Percentiles rank a stretch among this genome's conserved stretches.
Evolutionary conservation across 2,113 vertebrate species (phyloP).

Genomic region (Pseudorectes ferrugineus): DNA sequence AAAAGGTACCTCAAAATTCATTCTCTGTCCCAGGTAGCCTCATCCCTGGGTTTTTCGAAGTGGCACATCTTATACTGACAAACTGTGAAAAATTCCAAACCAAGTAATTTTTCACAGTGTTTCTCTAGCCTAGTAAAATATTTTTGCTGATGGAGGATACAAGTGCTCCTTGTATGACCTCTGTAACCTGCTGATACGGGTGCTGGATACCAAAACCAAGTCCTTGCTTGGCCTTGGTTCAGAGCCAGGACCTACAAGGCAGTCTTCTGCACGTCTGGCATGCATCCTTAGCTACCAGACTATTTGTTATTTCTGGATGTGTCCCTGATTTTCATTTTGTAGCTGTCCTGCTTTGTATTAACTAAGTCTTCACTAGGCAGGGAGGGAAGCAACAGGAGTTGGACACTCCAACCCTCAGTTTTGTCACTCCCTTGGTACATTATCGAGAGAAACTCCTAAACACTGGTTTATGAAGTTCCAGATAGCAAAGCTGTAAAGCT

Average conservation of each 20-base stretch:
- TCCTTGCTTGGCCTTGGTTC: constrained; percentile 47
- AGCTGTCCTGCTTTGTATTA: constrained; percentile 55
- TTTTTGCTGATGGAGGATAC: background rate
- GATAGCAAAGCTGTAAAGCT: constrained; percentile 11
- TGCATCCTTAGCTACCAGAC: constrained; percentile 51
- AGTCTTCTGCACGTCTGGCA: constrained; percentile 38
- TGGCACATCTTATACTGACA: background rate
- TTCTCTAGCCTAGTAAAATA: background rate
- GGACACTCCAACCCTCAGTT: background rate
- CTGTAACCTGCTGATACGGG: background rate
- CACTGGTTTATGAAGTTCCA: background rate
- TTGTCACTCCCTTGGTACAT: constrained; percentile 31
- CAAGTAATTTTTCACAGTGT: background rate
- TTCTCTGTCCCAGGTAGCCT: background rate
- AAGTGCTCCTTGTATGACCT: constrained; percentile 1
- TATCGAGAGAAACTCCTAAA: constrained; percentile 16
- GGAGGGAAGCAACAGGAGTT: background rate
- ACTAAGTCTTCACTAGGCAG: constrained; percentile 1
- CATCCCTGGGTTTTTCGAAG: background rate
- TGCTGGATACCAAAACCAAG: constrained; percentile 3
- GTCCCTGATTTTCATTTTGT: constrained; percentile 41
- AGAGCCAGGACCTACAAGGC: constrained; percentile 57
- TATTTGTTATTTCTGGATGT: constrained; percentile 59
- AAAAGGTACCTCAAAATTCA: background rate
- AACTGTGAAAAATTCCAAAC: background rate